Percentiles rank a stretch among this genome's conserved stretches.
phyloP scores from a whole-genome alignment of 2,888 invertebrate genomes.

The Galerucella calmariensis region DNA sequence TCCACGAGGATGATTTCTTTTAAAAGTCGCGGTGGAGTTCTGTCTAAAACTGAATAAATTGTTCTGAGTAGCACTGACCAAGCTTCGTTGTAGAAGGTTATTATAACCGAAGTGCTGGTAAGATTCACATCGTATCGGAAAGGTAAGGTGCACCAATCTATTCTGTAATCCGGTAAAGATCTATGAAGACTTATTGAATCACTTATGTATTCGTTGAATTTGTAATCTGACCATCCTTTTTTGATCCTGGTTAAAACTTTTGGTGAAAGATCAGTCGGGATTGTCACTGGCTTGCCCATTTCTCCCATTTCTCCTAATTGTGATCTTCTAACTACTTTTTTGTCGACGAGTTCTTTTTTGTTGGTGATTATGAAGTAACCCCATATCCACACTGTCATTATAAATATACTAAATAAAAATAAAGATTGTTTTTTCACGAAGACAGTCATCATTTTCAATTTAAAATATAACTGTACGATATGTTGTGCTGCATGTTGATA shows the following conservation, averaged over 20 bases:
- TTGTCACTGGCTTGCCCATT: slow-evolving; percentile 25
- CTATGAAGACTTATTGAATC: slow-evolving; percentile 27
- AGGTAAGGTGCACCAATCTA: slow-evolving; percentile 78
- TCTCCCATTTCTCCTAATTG: slow-evolving; percentile 13
- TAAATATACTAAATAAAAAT: background rate
- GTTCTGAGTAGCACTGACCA: slow-evolving; percentile 96
- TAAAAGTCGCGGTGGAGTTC: slow-evolving; percentile 89
- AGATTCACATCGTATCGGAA: slow-evolving; percentile 72
- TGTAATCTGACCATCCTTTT: slow-evolving; percentile 20
- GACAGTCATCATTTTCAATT: background rate
- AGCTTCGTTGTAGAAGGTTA: slow-evolving; percentile 99
- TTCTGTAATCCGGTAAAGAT: slow-evolving; percentile 25
- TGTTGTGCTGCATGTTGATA: background rate
- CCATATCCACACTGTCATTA: background rate
- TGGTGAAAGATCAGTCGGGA: slow-evolving; percentile 11
- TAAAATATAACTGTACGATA: background rate
- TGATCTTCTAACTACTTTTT: background rate
- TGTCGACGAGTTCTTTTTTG: background rate
- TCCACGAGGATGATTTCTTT: slow-evolving; percentile 96
- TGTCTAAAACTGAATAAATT: slow-evolving; percentile 95
- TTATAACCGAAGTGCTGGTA: slow-evolving; percentile 89
- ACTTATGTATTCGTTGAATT: slow-evolving; percentile 30
- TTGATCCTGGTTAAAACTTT: slow-evolving; percentile 12
- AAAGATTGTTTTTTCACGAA: slow-evolving; percentile 1
- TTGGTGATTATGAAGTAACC: background rate